Conservation (phyloP, 2,797 vertebrate species). For the Ptychobarbus kaznakovi region DNA sequence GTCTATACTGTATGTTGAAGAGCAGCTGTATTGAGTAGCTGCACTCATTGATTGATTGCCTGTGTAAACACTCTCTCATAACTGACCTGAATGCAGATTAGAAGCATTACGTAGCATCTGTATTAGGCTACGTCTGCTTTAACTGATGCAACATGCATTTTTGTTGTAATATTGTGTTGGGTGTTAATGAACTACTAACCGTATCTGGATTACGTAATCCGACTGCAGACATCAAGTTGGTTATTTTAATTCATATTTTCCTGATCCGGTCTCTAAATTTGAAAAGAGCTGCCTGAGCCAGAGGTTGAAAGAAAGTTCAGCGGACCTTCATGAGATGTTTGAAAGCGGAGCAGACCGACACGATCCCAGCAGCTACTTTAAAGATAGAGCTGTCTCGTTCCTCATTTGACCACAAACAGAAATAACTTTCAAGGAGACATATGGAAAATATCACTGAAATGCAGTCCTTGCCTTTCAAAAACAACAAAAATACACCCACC, state of each 20-base stretch:
- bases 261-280: background rate
- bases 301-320: background rate
- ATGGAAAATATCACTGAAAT: background rate
- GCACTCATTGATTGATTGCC: constrained; percentile 9
- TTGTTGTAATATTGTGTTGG: background rate
- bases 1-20: background rate
- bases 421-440: background rate
- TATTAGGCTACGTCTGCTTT: background rate
- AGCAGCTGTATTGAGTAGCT: background rate
- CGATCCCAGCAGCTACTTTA: background rate
- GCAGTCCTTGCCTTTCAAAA: background rate
- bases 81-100: background rate
- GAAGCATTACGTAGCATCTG: background rate
- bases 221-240: background rate
- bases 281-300: background rate
- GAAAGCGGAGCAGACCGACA: background rate
- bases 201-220: background rate
- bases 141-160: background rate
- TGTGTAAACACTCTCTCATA: background rate
- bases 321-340: background rate
- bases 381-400: background rate
- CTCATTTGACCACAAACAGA: background rate
- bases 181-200: background rate
- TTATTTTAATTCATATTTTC: background rate
- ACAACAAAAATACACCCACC: background rate